phyloP scores from a whole-genome alignment of 2,113 vertebrate genomes.

The Aegithalos caudatus region DNA sequence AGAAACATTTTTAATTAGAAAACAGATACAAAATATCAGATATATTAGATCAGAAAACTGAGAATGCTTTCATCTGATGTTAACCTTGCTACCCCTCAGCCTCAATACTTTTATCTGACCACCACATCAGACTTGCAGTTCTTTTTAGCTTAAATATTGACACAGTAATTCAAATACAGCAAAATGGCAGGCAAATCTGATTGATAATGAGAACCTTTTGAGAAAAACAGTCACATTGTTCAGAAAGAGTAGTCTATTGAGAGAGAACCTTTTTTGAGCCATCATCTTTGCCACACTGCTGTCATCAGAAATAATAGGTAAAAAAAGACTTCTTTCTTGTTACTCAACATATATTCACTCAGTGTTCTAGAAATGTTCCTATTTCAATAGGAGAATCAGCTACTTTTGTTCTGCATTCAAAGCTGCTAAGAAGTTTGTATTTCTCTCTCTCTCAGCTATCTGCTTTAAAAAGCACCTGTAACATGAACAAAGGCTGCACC shows the following conservation, averaged over 20 bases:
- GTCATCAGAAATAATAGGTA: not conserved
- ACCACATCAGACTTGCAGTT: not conserved
- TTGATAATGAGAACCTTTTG: not conserved
- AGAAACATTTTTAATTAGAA: not conserved
- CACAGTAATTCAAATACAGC: not conserved
- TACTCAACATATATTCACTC: conserved; percentile 29
- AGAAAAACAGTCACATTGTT: not conserved
- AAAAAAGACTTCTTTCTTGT: not conserved
- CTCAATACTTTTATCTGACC: not conserved
- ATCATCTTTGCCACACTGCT: not conserved
- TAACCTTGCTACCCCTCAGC: not conserved
- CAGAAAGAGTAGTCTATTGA: not conserved
- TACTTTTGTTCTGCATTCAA: conserved; percentile 14
- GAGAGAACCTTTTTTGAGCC: not conserved
- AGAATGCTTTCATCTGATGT: not conserved
- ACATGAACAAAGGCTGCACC: not conserved
- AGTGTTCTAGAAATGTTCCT: not conserved
- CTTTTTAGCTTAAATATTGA: not conserved
- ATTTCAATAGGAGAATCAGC: conserved; percentile 10
- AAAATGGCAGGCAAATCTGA: not conserved
- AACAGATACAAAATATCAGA: not conserved
- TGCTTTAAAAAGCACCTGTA: conserved; percentile 6
- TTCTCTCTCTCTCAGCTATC: not conserved
- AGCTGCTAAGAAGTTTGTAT: not conserved
- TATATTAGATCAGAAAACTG: not conserved